Percentiles rank a stretch among this genome's conserved stretches.
phyloP scores from a whole-genome alignment of 2,888 invertebrate genomes.

The Limnephilus auricula region DNA sequence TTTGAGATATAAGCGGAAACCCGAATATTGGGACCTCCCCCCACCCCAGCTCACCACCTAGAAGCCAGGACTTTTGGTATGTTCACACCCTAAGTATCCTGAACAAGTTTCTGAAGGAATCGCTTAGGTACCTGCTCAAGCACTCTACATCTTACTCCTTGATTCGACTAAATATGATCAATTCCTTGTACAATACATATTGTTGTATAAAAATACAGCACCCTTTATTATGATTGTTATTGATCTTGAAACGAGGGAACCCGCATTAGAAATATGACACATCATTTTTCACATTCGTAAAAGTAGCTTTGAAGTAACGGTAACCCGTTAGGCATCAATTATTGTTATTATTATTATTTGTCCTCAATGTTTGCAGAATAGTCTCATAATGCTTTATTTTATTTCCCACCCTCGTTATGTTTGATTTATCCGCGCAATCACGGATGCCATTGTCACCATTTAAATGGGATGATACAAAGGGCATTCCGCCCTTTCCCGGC shows the following conservation, averaged over 20 bases:
- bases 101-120: too few relatives aligned
- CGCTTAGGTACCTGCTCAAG: too few relatives aligned
- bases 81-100: too few relatives aligned
- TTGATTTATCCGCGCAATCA: slow-evolving; percentile 61
- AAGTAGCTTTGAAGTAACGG: not conserved
- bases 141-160: too few relatives aligned
- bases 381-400: slow-evolving; percentile 48
- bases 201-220: not conserved
- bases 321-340: not conserved
- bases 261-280: not conserved
- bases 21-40: too few relatives aligned
- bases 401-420: slow-evolving; percentile 52
- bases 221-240: not conserved
- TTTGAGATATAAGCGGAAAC: too few relatives aligned
- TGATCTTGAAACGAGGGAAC: not conserved
- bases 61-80: too few relatives aligned
- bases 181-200: too few relatives aligned
- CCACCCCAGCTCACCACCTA: too few relatives aligned
- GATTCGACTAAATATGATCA: too few relatives aligned
- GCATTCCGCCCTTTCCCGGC: slow-evolving; percentile 70
- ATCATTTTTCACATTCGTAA: not conserved
- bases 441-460: slow-evolving; percentile 69
- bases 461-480: slow-evolving; percentile 66
- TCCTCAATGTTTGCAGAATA: not conserved
- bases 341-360: not conserved